Evolutionary conservation across 1,140 invertebrate species (phyloP), one percentile per base, ranked within the genome.

Genomic region (Drosophila tani): DNA sequence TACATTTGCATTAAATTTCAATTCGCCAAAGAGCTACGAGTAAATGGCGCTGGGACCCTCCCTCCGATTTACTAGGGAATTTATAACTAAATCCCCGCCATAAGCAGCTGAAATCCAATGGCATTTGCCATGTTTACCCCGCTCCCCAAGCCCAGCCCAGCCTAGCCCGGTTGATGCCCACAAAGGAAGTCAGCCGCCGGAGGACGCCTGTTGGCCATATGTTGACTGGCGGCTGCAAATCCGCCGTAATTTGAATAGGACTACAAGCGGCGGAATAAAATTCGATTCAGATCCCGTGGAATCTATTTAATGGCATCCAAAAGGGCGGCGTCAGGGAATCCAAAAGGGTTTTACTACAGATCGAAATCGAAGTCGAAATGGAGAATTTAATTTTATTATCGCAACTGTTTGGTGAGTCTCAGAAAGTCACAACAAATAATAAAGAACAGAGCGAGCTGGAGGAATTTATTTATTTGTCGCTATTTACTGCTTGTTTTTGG

Each of bases 161-260:
- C 9, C 43, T 40, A 32, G 32, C 35, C 51, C 35, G 6, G 12
- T 12, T 45, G 17, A 40, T 19, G 65, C 17, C 27, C 63, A 50
- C 62, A 67, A 41, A 67, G 51, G 45, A 71, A 71, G 53, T 59
- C 69, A 59, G 45, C 59, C 55, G 38, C 24, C 53, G 46, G 24
- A 50, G 45, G 47, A 38, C 43, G 49, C 38, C 45, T 55, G 58
- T 47, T 55, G 66, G 75, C 79, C 86, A 91, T 85, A 91, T 91
- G 82, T 81, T 85, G 83, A 86, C 81, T 86, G 86, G 69, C 29
- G 67, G 67, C 73, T 64, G 60, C 68, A 91, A 87, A 91, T 90
- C 83, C 87, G 49, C 63, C 62, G 87, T 91, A 87, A 90, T 88
- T 91, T 91, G 79, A 90, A 90, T 91, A 81, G 87, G 91, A 91